These are phyloP conservation scores for Caenorhabditis briggsae DNA, from an alignment of 1,140 invertebrate species.

Conservation along the genomic window DNA sequence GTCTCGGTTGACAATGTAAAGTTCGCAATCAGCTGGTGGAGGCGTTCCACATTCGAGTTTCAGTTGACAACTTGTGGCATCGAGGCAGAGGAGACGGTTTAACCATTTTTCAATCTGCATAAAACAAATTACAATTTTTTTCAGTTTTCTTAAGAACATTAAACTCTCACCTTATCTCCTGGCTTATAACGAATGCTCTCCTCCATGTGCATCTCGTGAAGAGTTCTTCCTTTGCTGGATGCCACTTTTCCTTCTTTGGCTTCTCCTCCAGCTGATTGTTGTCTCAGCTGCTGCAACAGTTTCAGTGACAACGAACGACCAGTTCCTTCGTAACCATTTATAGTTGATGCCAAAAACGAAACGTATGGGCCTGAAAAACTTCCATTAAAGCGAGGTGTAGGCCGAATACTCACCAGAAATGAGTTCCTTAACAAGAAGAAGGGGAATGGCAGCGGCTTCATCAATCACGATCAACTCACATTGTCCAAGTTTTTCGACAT, in stretches of 20 bases:
- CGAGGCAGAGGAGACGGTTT: slow-evolving; percentile 90
- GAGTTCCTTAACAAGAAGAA: slow-evolving; percentile 85
- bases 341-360: slow-evolving; percentile 95
- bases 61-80: slow-evolving; percentile 82
- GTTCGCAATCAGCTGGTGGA: slow-evolving; percentile 88
- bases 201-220: slow-evolving; percentile 83
- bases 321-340: slow-evolving; percentile 98
- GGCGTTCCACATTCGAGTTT: slow-evolving; percentile 81
- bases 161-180: slow-evolving; percentile 83
- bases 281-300: slow-evolving; percentile 89
- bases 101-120: slow-evolving; percentile 88
- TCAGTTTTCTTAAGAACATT: neutral
- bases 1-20: slow-evolving; percentile 87
- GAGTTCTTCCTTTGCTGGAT: slow-evolving; percentile 72
- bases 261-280: slow-evolving; percentile 79
- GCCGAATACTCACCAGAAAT: slow-evolving; percentile 67
- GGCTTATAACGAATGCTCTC: slow-evolving; percentile 94
- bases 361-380: slow-evolving; percentile 87
- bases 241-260: slow-evolving; percentile 69
- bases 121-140: neutral
- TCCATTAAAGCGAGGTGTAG: neutral
- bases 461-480: slow-evolving; percentile 96
- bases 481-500: slow-evolving; percentile 89
- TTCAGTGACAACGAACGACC: slow-evolving; percentile 95
- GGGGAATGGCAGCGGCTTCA: slow-evolving; percentile 97